Evolutionary conservation across 1,140 invertebrate species (phyloP).

Genomic region (Formica selysi): DNA sequence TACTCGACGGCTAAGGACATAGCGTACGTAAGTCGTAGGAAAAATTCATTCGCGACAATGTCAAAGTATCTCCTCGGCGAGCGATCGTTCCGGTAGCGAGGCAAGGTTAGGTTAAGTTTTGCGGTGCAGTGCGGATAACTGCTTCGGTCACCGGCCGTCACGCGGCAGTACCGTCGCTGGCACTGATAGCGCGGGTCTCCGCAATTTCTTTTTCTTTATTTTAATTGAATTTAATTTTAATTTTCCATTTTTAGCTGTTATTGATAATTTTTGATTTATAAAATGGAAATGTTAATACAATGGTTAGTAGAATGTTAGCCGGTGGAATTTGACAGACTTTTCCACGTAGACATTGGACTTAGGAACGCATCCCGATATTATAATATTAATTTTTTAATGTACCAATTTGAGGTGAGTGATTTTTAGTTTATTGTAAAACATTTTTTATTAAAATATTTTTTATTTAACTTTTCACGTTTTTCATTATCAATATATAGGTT

Average conservation of each 20-base stretch:
- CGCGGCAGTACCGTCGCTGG: conserved; percentile 61
- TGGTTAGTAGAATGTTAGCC: background rate
- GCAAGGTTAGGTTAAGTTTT: conserved; percentile 75
- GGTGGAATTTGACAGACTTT: background rate
- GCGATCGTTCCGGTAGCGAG: background rate
- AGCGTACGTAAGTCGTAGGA: background rate
- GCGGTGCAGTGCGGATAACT: conserved; percentile 4
- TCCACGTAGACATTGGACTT: background rate
- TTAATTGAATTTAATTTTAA: background rate
- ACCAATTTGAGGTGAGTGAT: background rate
- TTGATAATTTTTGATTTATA: background rate
- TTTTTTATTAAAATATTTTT: background rate
- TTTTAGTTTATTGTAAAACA: background rate
- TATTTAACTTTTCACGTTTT: background rate
- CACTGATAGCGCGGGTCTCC: background rate
- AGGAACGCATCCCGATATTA: background rate
- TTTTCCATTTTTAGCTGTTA: background rate
- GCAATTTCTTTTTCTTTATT: no score
- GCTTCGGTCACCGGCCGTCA: conserved; percentile 2
- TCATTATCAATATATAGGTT: background rate
- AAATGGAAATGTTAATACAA: background rate
- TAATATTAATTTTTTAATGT: background rate
- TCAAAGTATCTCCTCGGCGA: background rate
- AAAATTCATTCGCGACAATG: background rate
- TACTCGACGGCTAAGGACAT: background rate